Base-by-base conservation (phyloP, 2,797 vertebrate genomes). In the Tolypeutes matacus region DNA sequence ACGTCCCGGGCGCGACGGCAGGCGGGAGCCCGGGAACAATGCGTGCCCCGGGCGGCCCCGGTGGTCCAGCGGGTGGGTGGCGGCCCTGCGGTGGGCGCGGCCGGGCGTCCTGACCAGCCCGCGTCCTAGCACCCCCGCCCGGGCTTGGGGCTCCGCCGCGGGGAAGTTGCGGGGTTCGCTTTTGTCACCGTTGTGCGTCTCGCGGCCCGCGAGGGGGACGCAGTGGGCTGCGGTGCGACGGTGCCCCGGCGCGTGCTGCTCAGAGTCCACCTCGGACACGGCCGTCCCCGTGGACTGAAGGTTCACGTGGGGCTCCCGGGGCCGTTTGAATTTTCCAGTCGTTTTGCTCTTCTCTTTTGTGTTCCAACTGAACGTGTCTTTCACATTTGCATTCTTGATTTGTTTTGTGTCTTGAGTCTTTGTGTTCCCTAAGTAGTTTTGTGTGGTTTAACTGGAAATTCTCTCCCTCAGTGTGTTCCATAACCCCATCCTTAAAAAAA, bases 361-460 rank as follows among this genome's bases (percentile, higher is more conserved):
- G 96, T 23, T 31, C 20, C 13, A 0, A 0, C 34, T 0, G 84
- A 60, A 27, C 20, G 91, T 23, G 96, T 11, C 89, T 53, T 5
- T 51, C 81, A 17, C 77, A 1, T 86, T 69, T 1, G 87, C 73
- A 1, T 7, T 34, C 84, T 4, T 18, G 2, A 11, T 56, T 31
- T 29, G 89, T 58, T 58, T 17, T 8, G 73, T 72, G 51, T 34
- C 84, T 10, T 11, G 89, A 23, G 93, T 83, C 96, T 97, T 97
- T 97, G 97, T 97, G 96, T 81, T 73, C 83, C 69, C 70, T 6
- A 15, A 64, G 0, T 53, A 94, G 93, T 95, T 91, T 92, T 70
- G 72, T 92, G 87, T 5, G 87, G 29, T 27, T 34, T 18, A n/a
- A 39, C 95, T 14, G 86, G 56, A 62, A 5, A 6, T 27, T 1